Base-by-base conservation (phyloP, 2,888 invertebrate species). In the Lepidonotus clava region DNA sequence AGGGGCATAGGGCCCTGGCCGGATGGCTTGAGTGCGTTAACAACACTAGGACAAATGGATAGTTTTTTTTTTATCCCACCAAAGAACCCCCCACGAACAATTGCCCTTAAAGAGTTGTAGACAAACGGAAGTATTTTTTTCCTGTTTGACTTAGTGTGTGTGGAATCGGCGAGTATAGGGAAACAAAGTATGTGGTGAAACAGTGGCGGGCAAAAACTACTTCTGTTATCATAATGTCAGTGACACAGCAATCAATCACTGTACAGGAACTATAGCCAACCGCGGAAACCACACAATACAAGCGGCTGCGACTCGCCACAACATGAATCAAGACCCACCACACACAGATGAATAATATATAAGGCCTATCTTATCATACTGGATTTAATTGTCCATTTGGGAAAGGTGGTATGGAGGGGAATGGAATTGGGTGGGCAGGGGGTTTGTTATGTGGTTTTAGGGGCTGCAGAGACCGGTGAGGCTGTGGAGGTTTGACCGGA, bases 231-330 rank as follows among this genome's bases (percentile, higher is more conserved):
- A 14, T 28, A 24, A 28, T 71, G 71, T 71, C 71, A 71, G 4
- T 71, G 71, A 71, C 71, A 71, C 38, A 71, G 38, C 21, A 11
- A 71, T 71, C 71, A 34, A 71, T 71, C 71, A 71, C 46, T 18
- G 18, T 8, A 46, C 61, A 61, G 61, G 61, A 14, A 61, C 56
- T n/a, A 56, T n/a, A 8, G 56, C 56, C 14, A 18, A n/a, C 28
- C 11, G 2, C 28, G 28, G 28, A 28, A 61, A 61, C 2, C 61
- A n/a, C 61, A 61, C 61, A 61, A n/a, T 61, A 61, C 24, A 24
- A 61, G 24, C 8, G 61, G 61, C 11, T 28, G 28, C 28, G 18
- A 6, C 53, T n/a, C n/a, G 53, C 18, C 53, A n/a, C 18, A 53
- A 61, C 61, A 24, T 28, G 24, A n/a, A 28, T 61, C 61, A 61